These are phyloP conservation scores for Capreolus pygargus DNA, from an alignment of 2,113 vertebrate genomes.

Conservation along the genomic window DNA sequence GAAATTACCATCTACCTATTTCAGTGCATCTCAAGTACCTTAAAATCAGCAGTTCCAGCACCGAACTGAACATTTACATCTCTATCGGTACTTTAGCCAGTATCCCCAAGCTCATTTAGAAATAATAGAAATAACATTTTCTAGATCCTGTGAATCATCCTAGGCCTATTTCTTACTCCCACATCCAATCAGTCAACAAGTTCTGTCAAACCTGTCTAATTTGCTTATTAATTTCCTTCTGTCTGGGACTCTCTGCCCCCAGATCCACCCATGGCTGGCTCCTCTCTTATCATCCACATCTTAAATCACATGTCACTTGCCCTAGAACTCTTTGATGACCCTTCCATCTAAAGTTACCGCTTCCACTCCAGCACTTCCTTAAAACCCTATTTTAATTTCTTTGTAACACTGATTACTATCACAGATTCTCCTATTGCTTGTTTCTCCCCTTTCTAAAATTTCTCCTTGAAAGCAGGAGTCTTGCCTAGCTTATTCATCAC, in stretches of 20 bases:
- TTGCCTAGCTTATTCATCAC: neutral
- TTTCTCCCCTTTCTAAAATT: slow-evolving; percentile 1
- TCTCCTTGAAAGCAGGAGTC: neutral
- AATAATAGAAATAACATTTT: slow-evolving; percentile 66
- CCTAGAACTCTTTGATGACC: neutral
- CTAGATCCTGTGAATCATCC: slow-evolving; percentile 64
- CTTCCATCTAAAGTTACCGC: neutral
- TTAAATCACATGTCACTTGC: slow-evolving; percentile 27
- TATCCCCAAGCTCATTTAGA: slow-evolving; percentile 30
- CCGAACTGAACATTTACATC: neutral
- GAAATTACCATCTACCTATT: neutral
- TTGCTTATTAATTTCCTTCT: slow-evolving; percentile 70
- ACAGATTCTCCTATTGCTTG: neutral
- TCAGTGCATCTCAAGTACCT: neutral
- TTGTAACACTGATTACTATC: neutral
- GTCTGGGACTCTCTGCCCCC: slow-evolving; percentile 42
- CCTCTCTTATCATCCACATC: slow-evolving; percentile 30
- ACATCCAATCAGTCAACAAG: slow-evolving; percentile 61
- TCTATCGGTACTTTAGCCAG: neutral
- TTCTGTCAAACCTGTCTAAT: slow-evolving; percentile 65
- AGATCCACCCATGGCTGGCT: neutral
- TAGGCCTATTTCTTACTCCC: slow-evolving; percentile 61
- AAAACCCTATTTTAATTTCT: neutral
- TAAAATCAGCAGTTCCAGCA: neutral
- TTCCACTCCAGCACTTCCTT: neutral